Evolutionary conservation across 2,888 invertebrate species (phyloP).

Genomic region (Drosophila subquinaria): DNA sequence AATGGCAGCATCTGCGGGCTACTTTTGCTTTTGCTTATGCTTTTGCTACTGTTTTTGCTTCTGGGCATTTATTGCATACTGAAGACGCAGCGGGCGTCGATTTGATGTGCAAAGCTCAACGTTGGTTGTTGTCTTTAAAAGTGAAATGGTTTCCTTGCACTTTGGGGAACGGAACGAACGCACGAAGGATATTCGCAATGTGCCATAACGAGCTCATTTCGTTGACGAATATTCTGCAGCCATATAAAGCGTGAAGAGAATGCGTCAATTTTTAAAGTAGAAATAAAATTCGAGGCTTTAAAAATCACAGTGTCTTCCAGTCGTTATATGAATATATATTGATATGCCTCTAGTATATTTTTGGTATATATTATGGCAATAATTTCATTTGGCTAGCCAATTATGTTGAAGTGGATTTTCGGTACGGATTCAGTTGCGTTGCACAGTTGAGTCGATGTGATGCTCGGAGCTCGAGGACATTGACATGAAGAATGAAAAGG

Average conservation of each 20-base stretch:
- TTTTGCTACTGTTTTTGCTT: not conserved
- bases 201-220: not conserved
- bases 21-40: not conserved
- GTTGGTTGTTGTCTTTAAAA: conserved; percentile 9
- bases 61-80: conserved; percentile 46
- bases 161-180: conserved; percentile 23
- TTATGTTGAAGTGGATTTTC: conserved; percentile 24
- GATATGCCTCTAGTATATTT: conserved; percentile 16
- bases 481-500: conserved; percentile 11
- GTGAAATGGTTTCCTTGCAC: conserved; percentile 28
- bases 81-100: conserved; percentile 39
- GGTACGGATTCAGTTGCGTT: conserved; percentile 31
- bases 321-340: conserved; percentile 3
- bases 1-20: conserved; percentile 24
- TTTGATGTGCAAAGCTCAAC: conserved; percentile 25
- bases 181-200: not conserved
- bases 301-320: conserved; percentile 1
- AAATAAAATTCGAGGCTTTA: not conserved
- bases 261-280: not conserved
- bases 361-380: conserved; percentile 60
- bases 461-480: not conserved
- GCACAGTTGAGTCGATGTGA: conserved; percentile 53
- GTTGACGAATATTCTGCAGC: not conserved
- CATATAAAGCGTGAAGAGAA: not conserved
- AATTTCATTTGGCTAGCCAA: conserved; percentile 55